Evolutionary conservation across 2,797 vertebrate genomes (phyloP), one percentile per base, ranked within the genome.

Genomic region (Cuniculus paca): DNA sequence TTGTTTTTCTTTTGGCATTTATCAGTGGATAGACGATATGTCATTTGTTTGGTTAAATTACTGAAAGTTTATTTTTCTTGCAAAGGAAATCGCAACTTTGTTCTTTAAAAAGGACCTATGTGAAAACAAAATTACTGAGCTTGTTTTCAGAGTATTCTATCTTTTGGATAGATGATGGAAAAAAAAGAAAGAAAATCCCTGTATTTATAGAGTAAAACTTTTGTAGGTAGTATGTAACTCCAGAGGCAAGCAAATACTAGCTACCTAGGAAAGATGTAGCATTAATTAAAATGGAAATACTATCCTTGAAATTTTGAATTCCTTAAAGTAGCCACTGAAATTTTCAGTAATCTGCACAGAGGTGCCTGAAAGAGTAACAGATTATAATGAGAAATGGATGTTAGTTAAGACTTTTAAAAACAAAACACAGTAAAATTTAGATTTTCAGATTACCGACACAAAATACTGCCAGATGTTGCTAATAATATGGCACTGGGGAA

Each of bases 281-380:
- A 26, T 58, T 87, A 90, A 94, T 16, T 75, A 36, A 83, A 86
- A 56, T 75, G 45, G 91, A 91, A 79, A 96, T 85, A 78, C 5
- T 42, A 1, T 60, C 17, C 42, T 86, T 74, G 31, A 94, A 95
- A 80, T 80, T 65, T 89, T 65, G n/a, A 88, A 52, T 78, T n/a
- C 14, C 58, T 83, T 84, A 91, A 94, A 84, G 10, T 16, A 95
- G 36, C 16, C 36, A 24, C 60, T 94, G 86, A 91, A 54, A 56
- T 80, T 48, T 58, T 60, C 58, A 83, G 14, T 26, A 1, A 87
- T 88, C 26, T 65, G 0, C 39, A 22, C 63, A 83, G 45, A 24
- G 93, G 79, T 70, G 45, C 45, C 26, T 31, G 77, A 68, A 63
- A 88, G 1, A 92, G n/a, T 56, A 58, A 75, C 94, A 80, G 20